Evolutionary conservation across 2,113 vertebrate genomes (phyloP), one percentile per base, ranked within the genome.

Genomic region (Passerina amoena): DNA sequence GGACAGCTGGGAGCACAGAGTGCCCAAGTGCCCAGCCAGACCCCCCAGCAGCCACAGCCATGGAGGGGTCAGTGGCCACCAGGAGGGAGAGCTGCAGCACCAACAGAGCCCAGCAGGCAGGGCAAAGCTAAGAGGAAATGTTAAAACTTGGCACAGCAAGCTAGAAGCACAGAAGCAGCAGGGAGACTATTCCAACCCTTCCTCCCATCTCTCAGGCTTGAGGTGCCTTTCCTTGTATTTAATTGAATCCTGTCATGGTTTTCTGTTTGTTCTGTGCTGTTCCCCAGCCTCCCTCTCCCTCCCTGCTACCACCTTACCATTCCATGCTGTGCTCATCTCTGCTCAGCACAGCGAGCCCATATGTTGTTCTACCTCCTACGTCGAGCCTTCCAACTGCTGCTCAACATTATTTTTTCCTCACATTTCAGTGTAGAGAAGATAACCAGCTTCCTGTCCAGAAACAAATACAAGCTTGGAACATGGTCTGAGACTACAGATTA

Each of bases 41-140:
- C 2, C 11, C 22, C 9, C 9, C 38, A 11, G 38, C 56, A 56
- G 72, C 31, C 77, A 61, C 51, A 48, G 45, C 23, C 8, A 8
- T 4, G 1, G 0, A 38, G 40, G 40, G 5, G 16, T 12, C 33
- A 2, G 40, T 3, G 3, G 48, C 59, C 14, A 4, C n/a, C 0
- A 17, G 30, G 21, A 28, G 54, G 27, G 57, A 81, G 31, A 83
- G 45, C 1, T 38, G 44, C 13, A 38, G 18, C 24, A 69, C 3
- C 0, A 82, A 30, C 35, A 72, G 61, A 76, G 82, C 35, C 33
- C 78, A 77, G n/a, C n/a, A 81, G 45, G 47, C 63, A 77, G 31
- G 17, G 31, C 37, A 86, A 30, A 73, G 40, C 59, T 20, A 14
- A 56, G 56, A 82, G 56, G 42, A 63, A 44, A 23, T 53, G 16